Conservation (phyloP, 2,797 vertebrate species). For the Sebastes hubbsi region DNA sequence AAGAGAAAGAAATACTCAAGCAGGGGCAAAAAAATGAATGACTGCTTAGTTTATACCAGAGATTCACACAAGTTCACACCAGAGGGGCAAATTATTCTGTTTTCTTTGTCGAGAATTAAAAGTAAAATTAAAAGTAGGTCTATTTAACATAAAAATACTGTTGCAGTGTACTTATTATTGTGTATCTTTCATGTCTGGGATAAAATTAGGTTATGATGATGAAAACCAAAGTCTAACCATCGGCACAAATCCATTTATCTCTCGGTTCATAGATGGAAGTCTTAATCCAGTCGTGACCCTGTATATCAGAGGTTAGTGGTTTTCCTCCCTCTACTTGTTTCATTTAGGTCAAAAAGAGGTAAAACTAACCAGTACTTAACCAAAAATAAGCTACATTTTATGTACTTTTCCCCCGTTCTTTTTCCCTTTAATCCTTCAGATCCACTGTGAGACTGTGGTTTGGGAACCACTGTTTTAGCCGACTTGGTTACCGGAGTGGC, state of each 20-base stretch:
- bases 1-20: neutral
- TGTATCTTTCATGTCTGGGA: neutral
- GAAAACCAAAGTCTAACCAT: neutral
- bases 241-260: neutral
- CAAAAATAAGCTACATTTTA: neutral
- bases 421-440: neutral
- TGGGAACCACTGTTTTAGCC: neutral
- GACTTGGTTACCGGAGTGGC: neutral
- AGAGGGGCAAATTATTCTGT: accelerated
- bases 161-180: no score
- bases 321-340: neutral
- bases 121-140: no score
- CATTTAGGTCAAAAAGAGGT: neutral
- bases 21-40: no score
- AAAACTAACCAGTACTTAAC: neutral
- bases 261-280: neutral
- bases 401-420: neutral
- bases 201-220: neutral
- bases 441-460: neutral
- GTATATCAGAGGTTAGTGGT: neutral
- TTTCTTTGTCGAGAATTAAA: no score
- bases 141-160: no score
- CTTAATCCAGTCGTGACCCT: neutral
- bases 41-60: no score
- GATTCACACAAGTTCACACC: no score